phyloP scores from a whole-genome alignment of 2,888 invertebrate genomes.

The Agonopterix heracliana region DNA sequence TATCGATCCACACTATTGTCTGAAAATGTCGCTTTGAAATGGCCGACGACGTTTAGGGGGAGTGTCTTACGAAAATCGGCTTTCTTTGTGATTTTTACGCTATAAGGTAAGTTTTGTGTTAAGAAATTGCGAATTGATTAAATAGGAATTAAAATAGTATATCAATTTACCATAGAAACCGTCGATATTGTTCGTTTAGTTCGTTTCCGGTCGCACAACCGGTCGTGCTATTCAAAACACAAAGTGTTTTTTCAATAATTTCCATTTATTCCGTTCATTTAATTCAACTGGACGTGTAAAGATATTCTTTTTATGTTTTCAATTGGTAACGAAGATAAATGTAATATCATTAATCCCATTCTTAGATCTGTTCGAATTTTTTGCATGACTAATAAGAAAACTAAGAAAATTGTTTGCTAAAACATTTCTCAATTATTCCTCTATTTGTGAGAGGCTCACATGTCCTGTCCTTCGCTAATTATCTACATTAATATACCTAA shows the following conservation, averaged over 20 bases:
- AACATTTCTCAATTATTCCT: too few relatives aligned
- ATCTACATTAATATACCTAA: too few relatives aligned
- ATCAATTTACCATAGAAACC: neutral
- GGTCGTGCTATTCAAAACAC: constrained; percentile 70
- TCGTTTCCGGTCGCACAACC: constrained; percentile 60
- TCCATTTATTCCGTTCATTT: neutral
- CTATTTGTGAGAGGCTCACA: too few relatives aligned
- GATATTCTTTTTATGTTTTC: too few relatives aligned
- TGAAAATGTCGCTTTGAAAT: constrained; percentile 67
- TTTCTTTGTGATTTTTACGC: constrained; percentile 50
- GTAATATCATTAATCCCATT: too few relatives aligned
- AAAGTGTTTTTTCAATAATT: constrained; percentile 35
- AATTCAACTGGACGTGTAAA: too few relatives aligned
- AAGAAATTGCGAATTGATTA: constrained; percentile 15
- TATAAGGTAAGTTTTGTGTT: constrained; percentile 41
- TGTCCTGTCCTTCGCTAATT: too few relatives aligned
- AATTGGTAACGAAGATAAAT: too few relatives aligned
- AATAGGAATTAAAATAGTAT: neutral
- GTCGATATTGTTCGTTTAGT: constrained; percentile 16
- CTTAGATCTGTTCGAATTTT: too few relatives aligned
- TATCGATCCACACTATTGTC: constrained; percentile 21
- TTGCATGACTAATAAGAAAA: too few relatives aligned
- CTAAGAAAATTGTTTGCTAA: too few relatives aligned
- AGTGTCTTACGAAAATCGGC: constrained; percentile 63
- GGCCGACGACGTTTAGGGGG: constrained; percentile 75